Percentiles rank a stretch among this genome's conserved stretches.
phyloP scores from a whole-genome alignment of 2,888 invertebrate genomes.

The Pachycephus smyrnensis region DNA sequence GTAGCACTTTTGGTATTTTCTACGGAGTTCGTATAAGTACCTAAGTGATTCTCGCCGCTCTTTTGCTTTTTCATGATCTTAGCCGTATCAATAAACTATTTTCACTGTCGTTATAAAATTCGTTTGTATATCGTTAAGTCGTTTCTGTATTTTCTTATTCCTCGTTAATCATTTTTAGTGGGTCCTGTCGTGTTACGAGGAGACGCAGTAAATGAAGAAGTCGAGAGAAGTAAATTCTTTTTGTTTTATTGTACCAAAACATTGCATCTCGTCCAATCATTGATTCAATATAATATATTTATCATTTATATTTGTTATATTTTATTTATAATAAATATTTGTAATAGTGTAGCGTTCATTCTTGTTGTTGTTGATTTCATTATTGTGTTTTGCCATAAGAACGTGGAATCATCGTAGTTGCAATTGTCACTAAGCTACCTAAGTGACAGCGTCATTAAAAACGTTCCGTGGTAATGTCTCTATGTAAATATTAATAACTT shows the following conservation, averaged over 20 bases:
- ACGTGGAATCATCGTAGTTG: constrained; percentile 48
- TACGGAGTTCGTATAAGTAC: too few relatives aligned
- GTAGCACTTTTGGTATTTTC: too few relatives aligned
- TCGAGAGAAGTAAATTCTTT: constrained; percentile 3
- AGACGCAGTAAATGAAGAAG: too few relatives aligned
- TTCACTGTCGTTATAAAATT: too few relatives aligned
- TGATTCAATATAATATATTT: constrained; percentile 58
- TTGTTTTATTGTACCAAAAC: constrained; percentile 60
- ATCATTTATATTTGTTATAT: constrained; percentile 41
- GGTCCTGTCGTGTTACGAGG: too few relatives aligned
- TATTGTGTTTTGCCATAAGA: constrained; percentile 45
- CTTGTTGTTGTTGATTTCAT: constrained; percentile 37
- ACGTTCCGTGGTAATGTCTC: constrained; percentile 35
- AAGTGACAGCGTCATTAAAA: constrained; percentile 28
- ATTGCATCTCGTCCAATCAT: constrained; percentile 55
- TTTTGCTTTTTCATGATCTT: too few relatives aligned
- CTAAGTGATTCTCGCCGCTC: too few relatives aligned
- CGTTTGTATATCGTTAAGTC: too few relatives aligned
- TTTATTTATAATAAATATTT: constrained; percentile 42
- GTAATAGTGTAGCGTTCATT: constrained; percentile 52
- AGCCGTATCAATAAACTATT: too few relatives aligned
- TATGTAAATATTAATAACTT: too few relatives aligned
- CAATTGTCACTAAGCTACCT: constrained; percentile 40
- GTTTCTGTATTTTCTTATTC: too few relatives aligned
- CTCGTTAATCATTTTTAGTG: too few relatives aligned